Percentiles rank a stretch among this genome's conserved stretches.
Evolutionary conservation across 2,888 invertebrate species (phyloP).

Genomic region (Yponomeuta sedellus): DNA sequence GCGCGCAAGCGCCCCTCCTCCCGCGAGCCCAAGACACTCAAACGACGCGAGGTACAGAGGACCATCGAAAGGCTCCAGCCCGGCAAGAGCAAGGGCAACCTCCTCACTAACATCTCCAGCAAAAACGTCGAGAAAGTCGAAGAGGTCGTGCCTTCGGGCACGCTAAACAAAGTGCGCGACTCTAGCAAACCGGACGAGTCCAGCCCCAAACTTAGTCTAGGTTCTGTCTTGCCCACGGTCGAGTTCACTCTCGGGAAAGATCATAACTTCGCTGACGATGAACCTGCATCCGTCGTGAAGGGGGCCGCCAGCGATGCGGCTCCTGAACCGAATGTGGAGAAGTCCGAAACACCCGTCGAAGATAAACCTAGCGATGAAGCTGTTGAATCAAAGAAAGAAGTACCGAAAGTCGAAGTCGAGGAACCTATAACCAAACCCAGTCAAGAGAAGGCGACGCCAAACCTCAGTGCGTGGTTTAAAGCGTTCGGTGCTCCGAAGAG

Average conservation of each 20-base stretch:
- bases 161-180: conserved; percentile 76
- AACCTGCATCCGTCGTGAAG: conserved; percentile 29
- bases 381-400: conserved; percentile 47
- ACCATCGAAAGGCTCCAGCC: conserved; percentile 90
- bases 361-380: conserved; percentile 37
- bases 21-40: conserved; percentile 55
- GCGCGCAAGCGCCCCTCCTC: conserved; percentile 67
- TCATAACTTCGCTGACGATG: conserved; percentile 75
- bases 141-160: conserved; percentile 72
- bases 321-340: conserved; percentile 19
- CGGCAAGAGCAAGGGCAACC: conserved; percentile 91
- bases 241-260: conserved; percentile 80
- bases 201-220: conserved; percentile 89
- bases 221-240: conserved; percentile 87
- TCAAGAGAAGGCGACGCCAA: conserved; percentile 85
- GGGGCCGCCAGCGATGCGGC: conserved; percentile 19
- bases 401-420: conserved; percentile 63
- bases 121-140: conserved; percentile 73
- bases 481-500: conserved; percentile 92
- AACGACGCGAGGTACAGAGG: conserved; percentile 84
- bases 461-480: conserved; percentile 94
- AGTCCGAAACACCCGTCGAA: conserved; percentile 34
- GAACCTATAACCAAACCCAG: conserved; percentile 55
- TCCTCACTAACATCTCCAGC: conserved; percentile 81
- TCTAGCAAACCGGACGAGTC: conserved; percentile 79